phyloP scores from a whole-genome alignment of 1,140 invertebrate genomes.

The Hermetia illucens region DNA sequence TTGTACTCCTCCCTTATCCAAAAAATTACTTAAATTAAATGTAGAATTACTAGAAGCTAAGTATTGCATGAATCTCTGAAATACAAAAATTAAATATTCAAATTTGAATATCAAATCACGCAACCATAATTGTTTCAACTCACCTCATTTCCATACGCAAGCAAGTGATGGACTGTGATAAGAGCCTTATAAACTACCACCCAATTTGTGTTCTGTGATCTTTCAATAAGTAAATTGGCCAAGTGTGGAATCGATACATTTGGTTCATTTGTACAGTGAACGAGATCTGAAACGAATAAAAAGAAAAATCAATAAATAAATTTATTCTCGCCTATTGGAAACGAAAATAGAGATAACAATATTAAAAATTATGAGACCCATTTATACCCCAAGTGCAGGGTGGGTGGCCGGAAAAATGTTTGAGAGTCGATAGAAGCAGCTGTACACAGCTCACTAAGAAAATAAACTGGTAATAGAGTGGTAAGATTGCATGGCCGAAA shows the following conservation, averaged over 20 bases:
- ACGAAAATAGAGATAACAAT: too few species aligned
- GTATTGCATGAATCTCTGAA: constrained; percentile 98
- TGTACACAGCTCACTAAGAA: too few species aligned
- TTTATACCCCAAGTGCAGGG: too few species aligned
- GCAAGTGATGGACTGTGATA: constrained; percentile 96
- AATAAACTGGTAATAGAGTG: too few species aligned
- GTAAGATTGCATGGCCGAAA: too few species aligned
- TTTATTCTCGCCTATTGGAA: background rate
- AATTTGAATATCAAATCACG: background rate
- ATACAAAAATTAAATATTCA: constrained; percentile 23
- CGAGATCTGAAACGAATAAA: constrained; percentile 70
- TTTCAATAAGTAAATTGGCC: constrained; percentile 94
- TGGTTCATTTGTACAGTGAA: constrained; percentile 98
- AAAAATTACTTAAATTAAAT: constrained; percentile 93
- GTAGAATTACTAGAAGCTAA: constrained; percentile 98
- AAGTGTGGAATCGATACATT: constrained; percentile 99
- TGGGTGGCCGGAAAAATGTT: too few species aligned
- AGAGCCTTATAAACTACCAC: constrained; percentile 97
- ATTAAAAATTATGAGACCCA: too few species aligned
- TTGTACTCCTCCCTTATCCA: constrained; percentile 92
- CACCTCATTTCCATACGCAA: constrained; percentile 99
- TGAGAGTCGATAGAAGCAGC: too few species aligned
- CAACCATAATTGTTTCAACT: too few species aligned
- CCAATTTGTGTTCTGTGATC: constrained; percentile 96
- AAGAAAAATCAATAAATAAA: constrained; percentile 6